These are phyloP conservation scores for Agrilus biguttatus DNA, from an alignment of 2,888 invertebrate species.

Conservation along the genomic window DNA sequence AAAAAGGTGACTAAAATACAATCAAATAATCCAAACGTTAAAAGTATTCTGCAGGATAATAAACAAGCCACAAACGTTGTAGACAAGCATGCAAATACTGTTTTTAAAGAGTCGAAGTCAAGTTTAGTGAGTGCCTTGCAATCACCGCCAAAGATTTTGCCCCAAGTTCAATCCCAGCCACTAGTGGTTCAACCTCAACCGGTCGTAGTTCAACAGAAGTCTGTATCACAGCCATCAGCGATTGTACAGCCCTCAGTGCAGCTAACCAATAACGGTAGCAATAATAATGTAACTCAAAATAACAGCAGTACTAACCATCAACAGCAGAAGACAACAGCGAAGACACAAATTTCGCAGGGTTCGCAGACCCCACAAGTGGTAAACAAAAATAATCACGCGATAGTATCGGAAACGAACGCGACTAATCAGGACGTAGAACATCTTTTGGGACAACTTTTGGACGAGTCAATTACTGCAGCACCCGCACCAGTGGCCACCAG, in stretches of 20 bases:
- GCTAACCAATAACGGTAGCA: slow-evolving; percentile 17
- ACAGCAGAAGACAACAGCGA: slow-evolving; percentile 11
- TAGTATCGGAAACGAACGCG: slow-evolving; percentile 13
- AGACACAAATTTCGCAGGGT: slow-evolving; percentile 1
- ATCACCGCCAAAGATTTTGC: slow-evolving; percentile 19
- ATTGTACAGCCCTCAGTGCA: slow-evolving; percentile 20
- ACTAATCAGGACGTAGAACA: slow-evolving; percentile 26
- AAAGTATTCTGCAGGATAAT: slow-evolving; percentile 7
- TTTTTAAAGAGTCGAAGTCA: slow-evolving; percentile 12
- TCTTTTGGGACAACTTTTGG: slow-evolving; percentile 26
- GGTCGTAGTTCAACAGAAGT: slow-evolving; percentile 5
- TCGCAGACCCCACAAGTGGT: slow-evolving; percentile 9
- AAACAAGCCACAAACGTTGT: slow-evolving; percentile 9
- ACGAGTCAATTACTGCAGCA: slow-evolving; percentile 17
- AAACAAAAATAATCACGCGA: background rate
- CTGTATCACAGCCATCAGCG: slow-evolving; percentile 12
- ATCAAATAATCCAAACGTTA: slow-evolving; percentile 3
- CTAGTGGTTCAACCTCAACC: slow-evolving; percentile 8
- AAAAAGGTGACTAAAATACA: slow-evolving; percentile 19
- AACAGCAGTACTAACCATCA: slow-evolving; percentile 7
- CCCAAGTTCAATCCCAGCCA: slow-evolving; percentile 18
- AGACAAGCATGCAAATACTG: slow-evolving; percentile 14
- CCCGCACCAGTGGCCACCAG: slow-evolving; percentile 6
- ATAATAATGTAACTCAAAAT: slow-evolving; percentile 8
- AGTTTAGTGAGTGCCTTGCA: slow-evolving; percentile 18